Evolutionary conservation across 2,888 invertebrate species (phyloP), one percentile per base, ranked within the genome.

Genomic region (Oegoconia quadripuncta): DNA sequence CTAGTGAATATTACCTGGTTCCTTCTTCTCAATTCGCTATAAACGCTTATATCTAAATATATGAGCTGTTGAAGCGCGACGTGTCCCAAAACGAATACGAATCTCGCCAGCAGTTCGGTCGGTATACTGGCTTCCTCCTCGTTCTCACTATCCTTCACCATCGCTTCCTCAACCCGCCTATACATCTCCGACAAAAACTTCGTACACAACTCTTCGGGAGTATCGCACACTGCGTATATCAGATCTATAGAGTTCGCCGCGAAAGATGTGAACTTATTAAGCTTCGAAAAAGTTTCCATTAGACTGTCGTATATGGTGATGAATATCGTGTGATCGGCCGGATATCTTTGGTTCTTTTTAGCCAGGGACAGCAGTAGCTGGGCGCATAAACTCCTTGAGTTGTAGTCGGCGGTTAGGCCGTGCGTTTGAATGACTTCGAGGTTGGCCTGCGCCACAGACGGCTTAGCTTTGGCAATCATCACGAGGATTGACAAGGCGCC

Each of bases 21-120:
- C 44, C 75, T 81, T 74, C 74, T 89, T 60, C 81, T 65, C 56
- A 97, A 83, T 73, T 97, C 97, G 44, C 93, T 93, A 55, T 96
- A 95, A 3, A 97, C 91, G 49, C 89, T 90, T 17, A 93, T 92
- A 60, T 98, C 97, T 39, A 97, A 88, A 67, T 93, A 93, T 34
- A 94, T 91, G 67, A 96, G 90, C 64, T 96, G 93, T 50, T 93
- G 91, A 39, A 94, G 75, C 0, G 95, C 95, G 44, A 95, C 86
- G 44, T 95, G 94, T 3, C 97, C 97, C 39, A 94, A 74, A 13
- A 93, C 64, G 46, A 89, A 90, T 13, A 91, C 69, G 47, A 90
- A 90, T 9, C 91, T 74, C 0, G 84, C 77, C 42, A 90, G 52
- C 48, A 90, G 48, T 53, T 86, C 84, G 0, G 63, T 63, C 1